Evolutionary conservation across 2,888 invertebrate genomes (phyloP).

Genomic region (Alviniconcha strummeri): DNA sequence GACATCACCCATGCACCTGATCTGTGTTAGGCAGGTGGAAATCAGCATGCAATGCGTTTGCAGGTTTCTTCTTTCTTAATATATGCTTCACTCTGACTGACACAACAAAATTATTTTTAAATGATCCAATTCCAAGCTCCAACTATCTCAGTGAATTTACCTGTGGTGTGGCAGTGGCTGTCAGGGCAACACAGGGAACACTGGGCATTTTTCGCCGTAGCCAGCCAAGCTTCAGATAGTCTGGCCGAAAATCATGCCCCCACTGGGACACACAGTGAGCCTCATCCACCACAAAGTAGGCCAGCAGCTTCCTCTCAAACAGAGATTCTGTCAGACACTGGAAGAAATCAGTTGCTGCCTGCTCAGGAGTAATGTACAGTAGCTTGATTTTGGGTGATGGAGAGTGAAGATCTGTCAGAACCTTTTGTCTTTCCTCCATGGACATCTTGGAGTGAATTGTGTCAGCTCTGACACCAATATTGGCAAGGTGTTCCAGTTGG

Average conservation of each 20-base stretch:
- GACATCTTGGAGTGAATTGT: conserved; percentile 95
- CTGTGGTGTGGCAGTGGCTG: conserved; percentile 89
- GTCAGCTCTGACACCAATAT: conserved; percentile 86
- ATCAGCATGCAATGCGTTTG: no score
- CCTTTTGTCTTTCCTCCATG: conserved; percentile 83
- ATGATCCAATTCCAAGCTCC: no score
- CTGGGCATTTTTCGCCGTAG: conserved; percentile 78
- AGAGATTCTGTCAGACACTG: conserved; percentile 80
- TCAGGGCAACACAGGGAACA: conserved; percentile 91
- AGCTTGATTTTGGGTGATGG: conserved; percentile 86
- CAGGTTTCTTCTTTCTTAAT: no score
- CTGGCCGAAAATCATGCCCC: conserved; percentile 97
- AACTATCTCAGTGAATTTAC: neutral
- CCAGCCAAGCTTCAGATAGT: conserved; percentile 90
- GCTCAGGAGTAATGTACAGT: conserved; percentile 97
- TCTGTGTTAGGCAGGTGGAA: no score
- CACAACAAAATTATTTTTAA: no score
- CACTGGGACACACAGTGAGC: conserved; percentile 89
- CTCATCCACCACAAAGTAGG: conserved; percentile 96
- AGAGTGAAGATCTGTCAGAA: conserved; percentile 82
- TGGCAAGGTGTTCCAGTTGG: conserved; percentile 90
- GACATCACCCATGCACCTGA: no score
- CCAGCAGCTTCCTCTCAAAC: conserved; percentile 83
- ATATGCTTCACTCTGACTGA: no score
- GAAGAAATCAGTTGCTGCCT: conserved; percentile 84